Evolutionary conservation across 2,797 vertebrate genomes (phyloP), one percentile per base, ranked within the genome.

Genomic region (Tiaroga cobitis): DNA sequence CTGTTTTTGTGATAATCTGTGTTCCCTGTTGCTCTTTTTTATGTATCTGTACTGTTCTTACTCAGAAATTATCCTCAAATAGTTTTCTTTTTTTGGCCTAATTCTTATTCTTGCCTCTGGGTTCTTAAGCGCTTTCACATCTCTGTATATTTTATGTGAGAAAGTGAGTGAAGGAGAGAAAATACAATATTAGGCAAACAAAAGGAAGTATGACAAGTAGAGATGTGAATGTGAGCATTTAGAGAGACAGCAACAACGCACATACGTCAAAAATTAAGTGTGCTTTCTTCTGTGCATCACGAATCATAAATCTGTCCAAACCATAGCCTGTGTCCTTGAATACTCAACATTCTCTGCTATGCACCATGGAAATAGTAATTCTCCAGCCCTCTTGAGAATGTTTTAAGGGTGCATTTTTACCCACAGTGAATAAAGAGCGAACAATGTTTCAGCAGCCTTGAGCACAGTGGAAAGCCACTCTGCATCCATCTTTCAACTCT

Each of bases 101-200:
- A 77, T 56, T 56, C 61, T 26, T 78, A 34, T 69, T 26, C 34
- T 59, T 56, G 46, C 32, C 43, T 54, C 61, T 51, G 29, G 43
- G 72, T 83, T 76, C 43, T 39, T 75, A 65, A 74, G 19, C 43
- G 11, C 70, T 37, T 65, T 67, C 63, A 68, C 26, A 80, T 67
- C 26, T 39, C 63, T 80, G 41, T 46, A 51, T 65, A 83, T 75
- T 37, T 61, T 46, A 65, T 49, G 39, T 67, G 79, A 69, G 19
- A 6, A n/a, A 67, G 73, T 41, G 80, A 65, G 49, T 21, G 43
- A 67, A 29, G n/a, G 13, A 82, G 51, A 15, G 16, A 26, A 68
- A 63, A 76, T 67, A 46, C 61, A 68, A 68, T 41, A 41, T 54
- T 32, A 29, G 18, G 34, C 32, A 84, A 78, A 32, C 49, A 76